A percentile compares a stretch with the other conserved stretches of the same genome.
These are phyloP conservation scores for Apostichopus leukothele DNA, from an alignment of 53 echinoderm and acorn worm species.

Conservation along the genomic window DNA sequence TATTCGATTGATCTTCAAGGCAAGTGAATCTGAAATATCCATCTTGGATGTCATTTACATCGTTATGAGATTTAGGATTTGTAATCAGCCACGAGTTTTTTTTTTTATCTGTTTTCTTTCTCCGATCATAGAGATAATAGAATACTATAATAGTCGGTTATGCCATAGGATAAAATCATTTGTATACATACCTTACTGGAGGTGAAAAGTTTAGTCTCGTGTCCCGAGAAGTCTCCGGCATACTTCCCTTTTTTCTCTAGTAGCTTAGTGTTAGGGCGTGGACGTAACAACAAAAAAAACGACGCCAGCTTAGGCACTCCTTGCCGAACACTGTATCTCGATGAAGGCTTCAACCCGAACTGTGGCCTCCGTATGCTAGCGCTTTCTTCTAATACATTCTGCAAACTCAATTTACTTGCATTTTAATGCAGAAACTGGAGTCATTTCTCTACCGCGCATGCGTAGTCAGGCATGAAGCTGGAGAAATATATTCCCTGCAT, in stretches of 20 bases:
- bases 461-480: conserved; percentile 6
- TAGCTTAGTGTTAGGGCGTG: conserved; percentile 35
- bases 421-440: conserved; percentile 30
- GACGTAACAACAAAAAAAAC: background rate
- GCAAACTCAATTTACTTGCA: conserved; percentile 35
- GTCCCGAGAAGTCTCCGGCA: background rate
- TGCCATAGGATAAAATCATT: no score
- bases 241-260: conserved; percentile 12
- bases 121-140: no score
- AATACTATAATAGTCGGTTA: no score
- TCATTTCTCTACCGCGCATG: background rate
- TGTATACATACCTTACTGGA: no score
- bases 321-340: conserved; percentile 32
- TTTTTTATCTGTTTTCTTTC: no score
- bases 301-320: conserved; percentile 26
- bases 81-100: no score
- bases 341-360: conserved; percentile 21
- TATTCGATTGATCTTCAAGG: no score
- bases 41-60: no score
- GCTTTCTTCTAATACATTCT: conserved; percentile 42
- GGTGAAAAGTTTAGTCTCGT: background rate
- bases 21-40: no score
- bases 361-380: conserved; percentile 43
- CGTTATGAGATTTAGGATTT: no score
- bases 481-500: background rate